Conservation (phyloP, 2,113 vertebrate species). For the Lynx canadensis region DNA sequence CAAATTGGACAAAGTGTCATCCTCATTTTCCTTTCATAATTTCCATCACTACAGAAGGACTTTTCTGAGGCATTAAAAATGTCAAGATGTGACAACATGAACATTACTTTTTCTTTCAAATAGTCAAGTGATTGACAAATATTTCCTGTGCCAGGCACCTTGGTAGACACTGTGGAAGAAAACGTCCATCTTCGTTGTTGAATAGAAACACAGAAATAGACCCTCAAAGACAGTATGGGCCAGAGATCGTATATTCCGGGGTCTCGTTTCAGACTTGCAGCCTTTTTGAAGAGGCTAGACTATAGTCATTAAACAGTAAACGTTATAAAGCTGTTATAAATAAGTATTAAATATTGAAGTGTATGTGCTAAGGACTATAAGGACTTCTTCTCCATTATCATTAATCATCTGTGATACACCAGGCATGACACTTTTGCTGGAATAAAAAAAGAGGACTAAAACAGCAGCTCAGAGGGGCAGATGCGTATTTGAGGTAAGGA, state of each 20-base stretch:
- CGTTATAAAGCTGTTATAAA: not conserved
- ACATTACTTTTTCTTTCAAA: not conserved
- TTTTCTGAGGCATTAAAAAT: slow-evolving; percentile 30
- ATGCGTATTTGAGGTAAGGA: not conserved
- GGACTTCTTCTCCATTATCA: not conserved
- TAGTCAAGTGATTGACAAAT: not conserved
- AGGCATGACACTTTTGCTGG: not conserved
- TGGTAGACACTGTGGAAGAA: not conserved
- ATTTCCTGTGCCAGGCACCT: not conserved
- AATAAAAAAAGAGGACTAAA: not conserved
- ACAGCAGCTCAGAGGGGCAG: not conserved
- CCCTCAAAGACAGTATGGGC: not conserved
- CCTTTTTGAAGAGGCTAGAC: not conserved
- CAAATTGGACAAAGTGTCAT: not conserved
- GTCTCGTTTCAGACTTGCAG: not conserved
- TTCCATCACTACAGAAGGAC: not conserved
- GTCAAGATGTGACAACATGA: not conserved
- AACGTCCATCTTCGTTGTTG: not conserved
- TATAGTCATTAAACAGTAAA: not conserved
- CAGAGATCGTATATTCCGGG: not conserved
- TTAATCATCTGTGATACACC: not conserved
- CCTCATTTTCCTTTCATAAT: slow-evolving; percentile 15
- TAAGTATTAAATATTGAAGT: not conserved
- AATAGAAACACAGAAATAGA: not conserved
- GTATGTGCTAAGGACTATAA: not conserved